Base-by-base conservation (phyloP, 2,888 invertebrate species). In the Chloroclysta siterata region DNA sequence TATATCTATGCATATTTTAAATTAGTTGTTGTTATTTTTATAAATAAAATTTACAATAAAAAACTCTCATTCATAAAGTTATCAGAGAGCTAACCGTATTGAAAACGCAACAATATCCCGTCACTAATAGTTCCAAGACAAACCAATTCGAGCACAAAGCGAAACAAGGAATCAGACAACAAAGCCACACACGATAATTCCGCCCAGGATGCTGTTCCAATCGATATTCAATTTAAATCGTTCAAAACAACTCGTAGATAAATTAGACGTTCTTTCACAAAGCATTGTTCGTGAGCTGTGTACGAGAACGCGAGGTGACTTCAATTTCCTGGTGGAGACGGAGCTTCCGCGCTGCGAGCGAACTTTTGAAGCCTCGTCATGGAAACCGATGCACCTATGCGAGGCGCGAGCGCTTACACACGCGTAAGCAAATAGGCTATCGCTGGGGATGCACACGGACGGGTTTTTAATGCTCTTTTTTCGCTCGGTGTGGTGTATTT, bases 181-280 rank as follows among this genome's bases (percentile, higher is more conserved):
- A 74, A 76, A 76, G 69, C 73, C 77, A 72, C 60, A 74, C 66
- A 72, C 71, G 71, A 75, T 76, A 76, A 60, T 60, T 60, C 52
- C 36, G 29, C 22, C 8, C 76, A 76, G 75, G 76, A 76, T 71
- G 70, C 69, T 65, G 72, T 67, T 44, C 46, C 68, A 85, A 85
- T 91, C 90, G 85, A 91, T 90, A 90, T 89, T 90, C 88, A 90
- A 90, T 91, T 91, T 89, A 87, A 88, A 89, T 84, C 79, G 77
- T 83, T 85, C 79, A 81, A 85, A 89, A 87, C 85, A 85, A 88
- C 80, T 84, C 76, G 76, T 81, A 89, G 90, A 90, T 90, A 88
- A 90, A 90, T 90, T 88, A 89, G 86, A 90, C 85, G 87, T 90
- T 90, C 90, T 90, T 91, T 90, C 89, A 85, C 88, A 89, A 88